Percentiles rank a stretch among this genome's conserved stretches.
phyloP scores from a whole-genome alignment of 2,888 invertebrate genomes.

The Agelastica alni region DNA sequence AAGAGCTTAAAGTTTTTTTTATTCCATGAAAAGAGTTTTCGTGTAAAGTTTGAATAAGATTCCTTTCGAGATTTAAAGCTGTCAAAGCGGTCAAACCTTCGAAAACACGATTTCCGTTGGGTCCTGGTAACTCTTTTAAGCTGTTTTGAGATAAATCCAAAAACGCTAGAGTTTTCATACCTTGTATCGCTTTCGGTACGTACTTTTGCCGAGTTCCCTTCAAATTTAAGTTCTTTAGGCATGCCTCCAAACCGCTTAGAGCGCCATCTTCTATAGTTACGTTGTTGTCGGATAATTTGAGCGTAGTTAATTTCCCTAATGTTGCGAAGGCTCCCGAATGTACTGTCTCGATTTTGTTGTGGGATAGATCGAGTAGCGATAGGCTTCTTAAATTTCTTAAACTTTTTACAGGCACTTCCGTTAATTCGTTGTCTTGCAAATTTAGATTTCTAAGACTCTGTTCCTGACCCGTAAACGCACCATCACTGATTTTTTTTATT shows the following conservation, averaged over 20 bases:
- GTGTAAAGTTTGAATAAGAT: constrained; percentile 78
- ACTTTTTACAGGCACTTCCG: constrained; percentile 76
- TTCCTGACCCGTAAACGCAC: constrained; percentile 85
- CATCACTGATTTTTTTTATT: constrained; percentile 70
- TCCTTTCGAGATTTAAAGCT: constrained; percentile 85
- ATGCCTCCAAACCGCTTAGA: constrained; percentile 78
- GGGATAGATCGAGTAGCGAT: constrained; percentile 81
- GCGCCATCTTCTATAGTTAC: constrained; percentile 72
- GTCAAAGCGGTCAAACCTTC: constrained; percentile 81
- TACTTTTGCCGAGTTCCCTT: constrained; percentile 83
- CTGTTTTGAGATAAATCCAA: constrained; percentile 89
- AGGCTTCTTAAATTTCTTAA: constrained; percentile 70
- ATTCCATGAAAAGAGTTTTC: constrained; percentile 80
- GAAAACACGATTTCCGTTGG: constrained; percentile 66
- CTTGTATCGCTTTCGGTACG: constrained; percentile 79
- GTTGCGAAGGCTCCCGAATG: constrained; percentile 77
- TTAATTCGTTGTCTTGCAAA: constrained; percentile 80
- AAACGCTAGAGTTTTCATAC: constrained; percentile 80
- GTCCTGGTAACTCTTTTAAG: constrained; percentile 77
- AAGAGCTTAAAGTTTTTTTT: constrained; percentile 79
- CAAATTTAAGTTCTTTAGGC: constrained; percentile 84
- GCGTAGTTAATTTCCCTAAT: constrained; percentile 73
- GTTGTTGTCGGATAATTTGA: constrained; percentile 88
- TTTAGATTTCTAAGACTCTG: constrained; percentile 79
- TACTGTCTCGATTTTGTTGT: constrained; percentile 74